Base-by-base conservation (phyloP, 2,888 invertebrate genomes). In the Parnassius glacialis region DNA sequence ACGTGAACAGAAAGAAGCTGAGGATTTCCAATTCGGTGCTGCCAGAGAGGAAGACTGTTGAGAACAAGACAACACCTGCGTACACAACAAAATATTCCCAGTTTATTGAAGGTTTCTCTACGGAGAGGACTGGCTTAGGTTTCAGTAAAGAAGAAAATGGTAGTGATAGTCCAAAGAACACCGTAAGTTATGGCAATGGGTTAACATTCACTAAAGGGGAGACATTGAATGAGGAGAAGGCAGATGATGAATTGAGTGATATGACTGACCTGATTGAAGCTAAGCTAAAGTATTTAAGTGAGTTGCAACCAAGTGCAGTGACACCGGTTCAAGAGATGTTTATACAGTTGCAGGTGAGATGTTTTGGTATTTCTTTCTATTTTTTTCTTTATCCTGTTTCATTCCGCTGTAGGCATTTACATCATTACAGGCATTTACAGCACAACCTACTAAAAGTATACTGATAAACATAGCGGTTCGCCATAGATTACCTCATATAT, bases 281-380 rank as follows among this genome's bases (percentile, higher is more conserved):
- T 9, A 93, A 93, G 73, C 73, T 93, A 70, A 92, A 89, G 73
- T 93, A 92, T 68, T 70, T 93, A 69, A 88, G 85, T 47, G 87
- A 92, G 68, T 75, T 90, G 64, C 92, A 92, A 68, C 85, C 90
- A 10, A 75, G 75, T 62, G 67, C 78, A 9, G 74, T 93, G 55
- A 81, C 93, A n/a, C 91, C 93, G 1, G 87, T 93, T 44, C 93
- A 93, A 69, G 88, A 92, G 70, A 90, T 93, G 90, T 75, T 90
- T 65, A 90, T 93, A 70, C 93, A 93, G 73, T 81, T 93, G 82
- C 92, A 93, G 92, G 93, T 93, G 65, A 76, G 74, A 62, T 58
- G 9, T 7, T n/a, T 52, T 25, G 9, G 9, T 13, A 9, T 61
- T 16, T 34, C 44, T 59, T 54, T 50, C 45, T 42, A 43, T 16